Evolutionary conservation across 1,140 invertebrate genomes (phyloP).

Genomic region (Scaptodrosophila lebanonensis): DNA sequence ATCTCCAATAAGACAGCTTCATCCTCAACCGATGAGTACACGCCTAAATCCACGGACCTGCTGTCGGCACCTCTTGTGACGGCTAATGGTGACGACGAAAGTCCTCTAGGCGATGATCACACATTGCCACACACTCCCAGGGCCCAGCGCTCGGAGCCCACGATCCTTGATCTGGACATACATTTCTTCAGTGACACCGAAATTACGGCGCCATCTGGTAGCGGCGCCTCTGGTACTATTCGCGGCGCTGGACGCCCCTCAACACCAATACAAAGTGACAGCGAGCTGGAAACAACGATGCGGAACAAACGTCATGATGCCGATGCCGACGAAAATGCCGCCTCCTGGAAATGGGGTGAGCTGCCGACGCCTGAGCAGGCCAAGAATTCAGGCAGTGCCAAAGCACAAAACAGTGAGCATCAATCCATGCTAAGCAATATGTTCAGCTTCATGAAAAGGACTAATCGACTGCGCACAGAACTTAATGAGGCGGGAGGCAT

Average conservation of each 20-base stretch:
- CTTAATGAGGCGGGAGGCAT: constrained; percentile 87
- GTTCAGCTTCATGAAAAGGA: constrained; percentile 94
- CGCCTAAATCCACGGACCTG: constrained; percentile 15
- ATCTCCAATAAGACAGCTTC: constrained; percentile 42
- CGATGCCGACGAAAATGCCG: constrained; percentile 77
- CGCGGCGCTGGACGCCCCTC: constrained; percentile 81
- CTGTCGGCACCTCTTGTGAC: constrained; percentile 51
- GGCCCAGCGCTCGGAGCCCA: constrained; percentile 36
- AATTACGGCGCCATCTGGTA: constrained; percentile 76
- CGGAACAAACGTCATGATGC: constrained; percentile 79
- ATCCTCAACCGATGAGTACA: constrained; percentile 60
- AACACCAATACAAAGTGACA: constrained; percentile 94
- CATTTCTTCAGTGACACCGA: constrained; percentile 96
- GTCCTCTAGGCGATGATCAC: constrained; percentile 38
- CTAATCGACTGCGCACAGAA: constrained; percentile 84
- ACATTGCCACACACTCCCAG: constrained; percentile 27
- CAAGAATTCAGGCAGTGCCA: constrained; percentile 20
- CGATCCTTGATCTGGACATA: constrained; percentile 81
- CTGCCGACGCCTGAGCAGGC: constrained; percentile 83
- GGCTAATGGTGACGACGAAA: constrained; percentile 52
- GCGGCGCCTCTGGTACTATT: constrained; percentile 25
- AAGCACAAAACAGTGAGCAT: constrained; percentile 80
- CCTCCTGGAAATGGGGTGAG: constrained; percentile 97
- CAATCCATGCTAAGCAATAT: constrained; percentile 90
- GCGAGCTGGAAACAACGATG: constrained; percentile 90